Conservation (phyloP, 2,113 vertebrate species). For the Cyrtonyx montezumae region DNA sequence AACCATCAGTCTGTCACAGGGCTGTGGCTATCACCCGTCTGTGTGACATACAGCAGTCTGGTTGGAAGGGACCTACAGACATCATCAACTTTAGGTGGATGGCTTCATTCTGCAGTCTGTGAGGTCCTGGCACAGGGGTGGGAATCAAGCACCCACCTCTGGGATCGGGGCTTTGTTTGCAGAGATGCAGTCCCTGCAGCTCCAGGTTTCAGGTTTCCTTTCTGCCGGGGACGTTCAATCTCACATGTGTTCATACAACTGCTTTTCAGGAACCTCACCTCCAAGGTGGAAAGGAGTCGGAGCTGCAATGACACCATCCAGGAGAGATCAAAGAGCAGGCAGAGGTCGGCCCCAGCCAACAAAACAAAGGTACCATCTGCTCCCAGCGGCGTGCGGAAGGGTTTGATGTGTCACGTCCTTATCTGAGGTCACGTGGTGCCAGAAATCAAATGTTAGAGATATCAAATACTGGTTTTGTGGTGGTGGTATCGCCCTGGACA, state of each 20-base stretch:
- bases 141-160: not conserved
- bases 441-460: not conserved
- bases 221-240: not conserved
- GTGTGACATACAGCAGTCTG: not conserved
- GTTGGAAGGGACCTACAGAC: not conserved
- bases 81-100: not conserved
- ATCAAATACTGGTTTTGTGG: not conserved
- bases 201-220: not conserved
- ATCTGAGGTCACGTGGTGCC: not conserved
- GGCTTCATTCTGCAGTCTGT: not conserved
- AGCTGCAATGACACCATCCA: conserved; percentile 89
- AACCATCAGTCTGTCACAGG: no score
- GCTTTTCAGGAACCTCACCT: conserved; percentile 77
- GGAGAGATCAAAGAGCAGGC: conserved; percentile 82
- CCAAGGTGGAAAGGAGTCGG: conserved; percentile 85
- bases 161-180: not conserved
- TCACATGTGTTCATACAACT: not conserved
- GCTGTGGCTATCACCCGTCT: not conserved
- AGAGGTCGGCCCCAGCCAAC: conserved; percentile 64
- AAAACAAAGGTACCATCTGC: conserved; percentile 74
- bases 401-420: not conserved
- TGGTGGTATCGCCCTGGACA: fast-evolving
- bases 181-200: not conserved
- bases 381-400: not conserved
- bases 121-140: not conserved